Percentiles rank a stretch among this genome's conserved stretches.
Evolutionary conservation across 2,797 vertebrate genomes (phyloP).

Genomic region (Tadarida brasiliensis): DNA sequence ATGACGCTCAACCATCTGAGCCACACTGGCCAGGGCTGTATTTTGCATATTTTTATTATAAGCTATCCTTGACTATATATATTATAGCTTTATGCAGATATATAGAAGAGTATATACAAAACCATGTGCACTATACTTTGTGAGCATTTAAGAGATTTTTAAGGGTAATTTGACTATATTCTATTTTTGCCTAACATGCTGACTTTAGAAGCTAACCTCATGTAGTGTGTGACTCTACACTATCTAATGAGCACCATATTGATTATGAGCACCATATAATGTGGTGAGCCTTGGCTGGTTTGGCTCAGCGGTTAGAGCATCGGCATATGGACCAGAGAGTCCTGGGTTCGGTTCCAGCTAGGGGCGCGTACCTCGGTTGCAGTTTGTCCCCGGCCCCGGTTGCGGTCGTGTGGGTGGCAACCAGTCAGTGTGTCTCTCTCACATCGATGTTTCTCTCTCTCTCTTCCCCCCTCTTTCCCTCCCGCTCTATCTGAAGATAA

Average conservation of each 20-base stretch:
- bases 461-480: no score
- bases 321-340: no score
- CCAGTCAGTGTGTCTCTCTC: no score
- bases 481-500: no score
- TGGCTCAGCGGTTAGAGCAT: no score
- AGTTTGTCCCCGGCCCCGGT: no score
- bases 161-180: neutral
- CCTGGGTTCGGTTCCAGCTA: no score
- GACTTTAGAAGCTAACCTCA: neutral
- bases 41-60: slow-evolving; percentile 33
- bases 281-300: no score
- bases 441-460: no score
- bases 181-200: neutral
- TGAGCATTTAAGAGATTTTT: slow-evolving; percentile 45
- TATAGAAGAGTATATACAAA: neutral
- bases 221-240: neutral
- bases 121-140: neutral
- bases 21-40: neutral
- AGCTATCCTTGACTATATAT: neutral
- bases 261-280: neutral
- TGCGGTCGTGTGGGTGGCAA: no score
- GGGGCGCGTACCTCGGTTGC: no score
- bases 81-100: neutral
- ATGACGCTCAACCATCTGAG: no score
- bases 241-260: neutral